Evolutionary conservation across 2,888 invertebrate species (phyloP), one percentile per base, ranked within the genome.

Genomic region (Agelastica alni): DNA sequence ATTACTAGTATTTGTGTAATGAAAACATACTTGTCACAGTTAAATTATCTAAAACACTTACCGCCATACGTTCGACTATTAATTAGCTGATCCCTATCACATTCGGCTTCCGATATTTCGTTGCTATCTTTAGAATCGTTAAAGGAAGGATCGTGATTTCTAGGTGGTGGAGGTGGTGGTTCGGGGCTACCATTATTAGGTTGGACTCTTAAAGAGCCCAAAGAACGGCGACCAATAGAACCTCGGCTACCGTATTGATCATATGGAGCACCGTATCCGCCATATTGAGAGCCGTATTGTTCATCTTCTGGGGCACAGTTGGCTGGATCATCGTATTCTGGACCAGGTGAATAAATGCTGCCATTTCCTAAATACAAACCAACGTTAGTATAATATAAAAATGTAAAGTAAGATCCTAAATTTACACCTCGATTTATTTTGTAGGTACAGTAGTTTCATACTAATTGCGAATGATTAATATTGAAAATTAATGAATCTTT

Each of bases 91-190:
- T 89, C 89, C 62, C 88, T 89, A 81, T 93, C 93, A 77, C 93
- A 93, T 78, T 93, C 93, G 68, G 93, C 93, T 79, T 93, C 93
- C 73, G 92, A 93, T 78, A 93, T 91, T 79, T 93, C 93, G 80
- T 93, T 93, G 78, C 93, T 93, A 77, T 93, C 93, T 81, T 93
- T 93, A 75, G 92, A 92, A 78, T 93, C 93, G 79, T 94, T 93
- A 80, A 93, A 93, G 52, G 87, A 88, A 68, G 82, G 84, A 76
- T 90, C 91, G 71, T 91, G 90, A 78, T 92, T 92, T 74, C 86
- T 87, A 72, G 86, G 92, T 69, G 87, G 93, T 64, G 88, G 93
- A 81, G 78, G 85, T 72, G 80, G 85, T 61, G 80, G 84, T 79
- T 81, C 81, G 77, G 80, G 88, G 73, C 80, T 84, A 64, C 78